Conservation (phyloP, 2,797 vertebrate genomes). For the Oceanodroma leucorhoa region DNA sequence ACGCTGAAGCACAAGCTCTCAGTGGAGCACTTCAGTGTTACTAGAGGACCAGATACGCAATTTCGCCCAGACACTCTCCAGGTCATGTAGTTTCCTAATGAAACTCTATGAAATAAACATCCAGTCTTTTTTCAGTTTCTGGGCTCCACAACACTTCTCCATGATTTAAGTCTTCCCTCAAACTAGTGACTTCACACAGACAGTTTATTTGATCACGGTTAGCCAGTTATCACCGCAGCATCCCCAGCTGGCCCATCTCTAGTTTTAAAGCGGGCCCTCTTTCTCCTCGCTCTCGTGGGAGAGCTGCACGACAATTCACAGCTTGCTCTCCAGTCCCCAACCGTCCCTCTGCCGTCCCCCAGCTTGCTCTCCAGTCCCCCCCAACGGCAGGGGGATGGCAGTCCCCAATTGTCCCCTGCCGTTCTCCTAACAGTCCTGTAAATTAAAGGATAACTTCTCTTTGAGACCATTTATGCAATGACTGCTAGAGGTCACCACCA, state of each 20-base stretch:
- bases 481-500: neutral
- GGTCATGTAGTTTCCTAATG: neutral
- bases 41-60: fast-evolving
- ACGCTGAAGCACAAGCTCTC: neutral
- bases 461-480: neutral
- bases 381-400: too few species aligned
- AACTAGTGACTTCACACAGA: neutral
- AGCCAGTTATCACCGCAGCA: neutral
- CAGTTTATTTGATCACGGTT: neutral
- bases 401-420: too few species aligned
- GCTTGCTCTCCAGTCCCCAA: neutral
- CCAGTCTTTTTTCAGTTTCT: neutral
- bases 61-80: neutral
- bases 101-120: neutral
- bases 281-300: neutral
- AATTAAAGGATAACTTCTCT: neutral
- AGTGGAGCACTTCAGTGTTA: neutral
- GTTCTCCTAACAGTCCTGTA: neutral
- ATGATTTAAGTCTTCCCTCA: neutral
- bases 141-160: neutral
- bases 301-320: neutral
- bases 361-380: neutral
- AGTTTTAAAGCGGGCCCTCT: neutral
- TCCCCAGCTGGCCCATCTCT: neutral
- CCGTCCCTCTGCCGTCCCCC: fast-evolving